A percentile compares a stretch with the other conserved stretches of the same genome.
phyloP scores from a whole-genome alignment of 2,113 vertebrate species.

The Acrocephalus arundinaceus region DNA sequence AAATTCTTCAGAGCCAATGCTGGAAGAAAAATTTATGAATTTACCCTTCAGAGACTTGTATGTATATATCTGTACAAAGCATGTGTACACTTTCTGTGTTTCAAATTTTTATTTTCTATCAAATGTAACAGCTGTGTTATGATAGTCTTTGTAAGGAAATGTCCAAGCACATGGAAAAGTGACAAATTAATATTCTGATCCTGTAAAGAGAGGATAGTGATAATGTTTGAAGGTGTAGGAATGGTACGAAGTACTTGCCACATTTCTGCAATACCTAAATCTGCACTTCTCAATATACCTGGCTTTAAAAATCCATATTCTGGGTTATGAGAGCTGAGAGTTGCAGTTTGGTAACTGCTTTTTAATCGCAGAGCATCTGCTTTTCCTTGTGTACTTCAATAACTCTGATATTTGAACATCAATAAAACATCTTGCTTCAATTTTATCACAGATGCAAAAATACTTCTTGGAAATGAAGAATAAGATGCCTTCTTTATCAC shows the following conservation, averaged over 20 bases:
- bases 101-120: background rate
- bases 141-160: background rate
- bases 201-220: background rate
- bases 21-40: constrained; percentile 96
- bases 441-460: constrained; percentile 86
- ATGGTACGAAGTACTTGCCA: background rate
- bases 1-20: constrained; percentile 98
- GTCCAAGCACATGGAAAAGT: background rate
- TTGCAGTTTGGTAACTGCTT: background rate
- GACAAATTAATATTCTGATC: background rate
- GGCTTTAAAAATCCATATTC: background rate
- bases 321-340: background rate
- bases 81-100: background rate
- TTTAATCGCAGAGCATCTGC: background rate
- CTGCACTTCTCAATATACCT: background rate
- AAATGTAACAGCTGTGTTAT: background rate
- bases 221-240: background rate
- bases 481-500: constrained; percentile 90
- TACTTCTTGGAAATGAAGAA: constrained; percentile 93
- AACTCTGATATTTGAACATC: background rate
- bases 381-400: background rate
- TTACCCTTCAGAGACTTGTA: constrained; percentile 95
- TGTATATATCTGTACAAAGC: constrained; percentile 48
- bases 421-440: constrained; percentile 24
- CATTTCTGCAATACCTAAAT: background rate